Base-by-base conservation (phyloP, 2,113 vertebrate genomes). In the Blennius ocellaris region DNA sequence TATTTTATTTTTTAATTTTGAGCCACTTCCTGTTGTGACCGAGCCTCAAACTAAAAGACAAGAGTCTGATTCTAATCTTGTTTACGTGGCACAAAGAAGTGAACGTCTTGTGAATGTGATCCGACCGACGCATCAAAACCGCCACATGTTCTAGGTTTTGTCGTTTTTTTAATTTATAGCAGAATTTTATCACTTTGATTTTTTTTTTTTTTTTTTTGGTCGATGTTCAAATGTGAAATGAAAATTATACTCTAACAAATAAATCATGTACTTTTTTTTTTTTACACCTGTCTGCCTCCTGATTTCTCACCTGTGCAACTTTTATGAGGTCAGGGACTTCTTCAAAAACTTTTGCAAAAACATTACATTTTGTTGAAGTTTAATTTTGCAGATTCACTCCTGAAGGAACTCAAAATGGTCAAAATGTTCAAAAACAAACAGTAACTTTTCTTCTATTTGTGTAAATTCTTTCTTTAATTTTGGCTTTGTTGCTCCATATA, bases 171-270 rank as follows among this genome's bases (percentile, higher is more conserved):
- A 55, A 62, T 78, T 77, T 56, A 63, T 73, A 48, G 66, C 67
- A 2, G 21, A 30, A 71, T 7, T 68, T 70, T 5, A 16, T 37
- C 53, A 49, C 6, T 57, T 38, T 50, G 11, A 67, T 39, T 53
- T 59, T 78, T 84, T 77, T 61, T 73, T 8, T 76, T 75, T 16
- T 61, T 60, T 57, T 15, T 15, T n/a, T n/a, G n/a, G 40, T 87
- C 69, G 12, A 56, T 50, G 53, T 72, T 39, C 40, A 61, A 58
- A 58, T 64, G 48, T 87, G 63, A 70, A 54, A 55, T 45, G 16
- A 47, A 81, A 63, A 39, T 65, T 84, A 62, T 87, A 66, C 39
- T 57, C 69, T 59, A 72, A 86, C 81, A 60, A 89, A 84, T 37
- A 69, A 67, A 85, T 47, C 44, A 15, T 82, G 40, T 81, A 65